phyloP scores from a whole-genome alignment of 1,140 invertebrate species.

The Aphelinus certus region DNA sequence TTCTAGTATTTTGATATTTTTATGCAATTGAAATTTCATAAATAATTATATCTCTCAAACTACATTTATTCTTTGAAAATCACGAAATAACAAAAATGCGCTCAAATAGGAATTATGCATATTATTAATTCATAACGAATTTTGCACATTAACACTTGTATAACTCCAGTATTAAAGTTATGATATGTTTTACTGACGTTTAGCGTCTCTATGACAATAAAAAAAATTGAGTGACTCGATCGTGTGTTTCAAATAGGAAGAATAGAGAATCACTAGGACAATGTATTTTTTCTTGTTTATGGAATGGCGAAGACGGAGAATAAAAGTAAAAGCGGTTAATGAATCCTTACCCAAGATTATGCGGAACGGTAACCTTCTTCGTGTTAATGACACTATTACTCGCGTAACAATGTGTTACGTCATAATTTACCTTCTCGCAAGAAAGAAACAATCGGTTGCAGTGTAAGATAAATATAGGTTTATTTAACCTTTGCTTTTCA shows the following conservation, averaged over 20 bases:
- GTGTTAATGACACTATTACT: not conserved
- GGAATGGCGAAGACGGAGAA: too few species aligned
- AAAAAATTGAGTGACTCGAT: too few species aligned
- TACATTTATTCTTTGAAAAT: not conserved
- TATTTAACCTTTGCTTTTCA: too few species aligned
- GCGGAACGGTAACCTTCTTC: not conserved
- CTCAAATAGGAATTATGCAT: too few species aligned
- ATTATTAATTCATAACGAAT: not conserved
- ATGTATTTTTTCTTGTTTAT: too few species aligned
- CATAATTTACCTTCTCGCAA: not conserved
- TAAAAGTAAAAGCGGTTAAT: conserved; percentile 18
- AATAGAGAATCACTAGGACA: too few species aligned
- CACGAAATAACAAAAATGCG: too few species aligned
- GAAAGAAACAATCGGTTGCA: not conserved
- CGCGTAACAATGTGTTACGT: too few species aligned
- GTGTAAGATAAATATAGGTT: too few species aligned
- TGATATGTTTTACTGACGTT: conserved; percentile 32
- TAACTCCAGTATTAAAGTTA: not conserved
- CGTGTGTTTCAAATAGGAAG: too few species aligned
- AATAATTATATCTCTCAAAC: not conserved
- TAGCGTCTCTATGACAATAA: conserved; percentile 9
- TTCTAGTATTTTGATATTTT: not conserved
- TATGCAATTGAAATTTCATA: not conserved
- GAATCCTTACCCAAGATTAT: conserved; percentile 12
- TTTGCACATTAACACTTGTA: conserved; percentile 35